Evolutionary conservation across 2,797 vertebrate species (phyloP).

Genomic region (Psittacula derbiana): DNA sequence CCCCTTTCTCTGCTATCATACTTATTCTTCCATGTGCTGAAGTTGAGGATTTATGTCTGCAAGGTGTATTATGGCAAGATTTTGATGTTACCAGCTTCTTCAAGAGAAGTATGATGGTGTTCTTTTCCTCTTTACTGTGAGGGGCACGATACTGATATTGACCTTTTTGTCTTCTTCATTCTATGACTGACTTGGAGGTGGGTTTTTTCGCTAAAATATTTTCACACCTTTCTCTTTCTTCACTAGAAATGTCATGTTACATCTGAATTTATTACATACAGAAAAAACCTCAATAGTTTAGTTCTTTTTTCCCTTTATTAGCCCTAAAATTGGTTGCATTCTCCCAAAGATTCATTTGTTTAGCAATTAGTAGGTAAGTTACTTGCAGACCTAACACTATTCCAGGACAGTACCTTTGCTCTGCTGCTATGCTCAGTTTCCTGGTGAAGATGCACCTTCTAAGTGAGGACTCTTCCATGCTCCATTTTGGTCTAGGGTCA

Average conservation of each 20-base stretch:
- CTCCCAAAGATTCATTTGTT: neutral
- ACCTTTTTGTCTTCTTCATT: neutral
- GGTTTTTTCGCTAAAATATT: neutral
- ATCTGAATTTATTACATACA: neutral
- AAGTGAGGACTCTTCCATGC: neutral
- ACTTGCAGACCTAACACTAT: neutral
- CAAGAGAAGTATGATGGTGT: neutral
- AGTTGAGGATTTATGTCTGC: neutral
- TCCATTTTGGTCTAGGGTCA: neutral
- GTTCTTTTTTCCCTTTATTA: neutral
- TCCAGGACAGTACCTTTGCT: neutral
- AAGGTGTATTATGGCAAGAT: neutral
- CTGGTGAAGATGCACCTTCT: neutral
- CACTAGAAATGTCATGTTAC: neutral
- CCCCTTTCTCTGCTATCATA: neutral
- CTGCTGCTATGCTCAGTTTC: neutral
- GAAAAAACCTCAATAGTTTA: neutral
- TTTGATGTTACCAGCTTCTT: neutral
- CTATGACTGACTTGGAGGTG: neutral
- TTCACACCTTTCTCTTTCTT: neutral
- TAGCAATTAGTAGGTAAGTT: neutral
- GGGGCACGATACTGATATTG: neutral
- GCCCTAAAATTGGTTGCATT: neutral
- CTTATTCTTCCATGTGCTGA: neutral
- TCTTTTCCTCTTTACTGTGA: neutral